Percentiles rank a stretch among this genome's conserved stretches.
Evolutionary conservation across 37 sponge, comb jelly and placozoan species (phyloP).

Genomic region (Aplysina aerophoba): DNA sequence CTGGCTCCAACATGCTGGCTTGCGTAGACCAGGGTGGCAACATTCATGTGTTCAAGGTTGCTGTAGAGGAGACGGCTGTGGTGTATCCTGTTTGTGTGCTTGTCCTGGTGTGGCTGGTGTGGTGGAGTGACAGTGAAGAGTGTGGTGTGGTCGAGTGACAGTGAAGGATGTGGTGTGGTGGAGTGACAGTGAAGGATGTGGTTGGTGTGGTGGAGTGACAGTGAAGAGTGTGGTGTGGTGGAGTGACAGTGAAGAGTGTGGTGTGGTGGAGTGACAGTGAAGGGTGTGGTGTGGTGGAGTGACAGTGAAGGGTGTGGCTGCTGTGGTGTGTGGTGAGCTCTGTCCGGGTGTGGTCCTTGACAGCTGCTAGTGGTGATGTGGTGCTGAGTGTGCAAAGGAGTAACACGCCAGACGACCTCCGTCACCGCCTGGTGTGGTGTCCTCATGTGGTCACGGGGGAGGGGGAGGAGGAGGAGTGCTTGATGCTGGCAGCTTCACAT

Average conservation of each 20-base stretch:
- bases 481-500: slow-evolving; percentile 48
- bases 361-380: not conserved
- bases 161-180: too few relatives aligned
- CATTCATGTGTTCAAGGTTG: slow-evolving; percentile 73
- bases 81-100: slow-evolving; percentile 25
- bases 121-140: too few relatives aligned
- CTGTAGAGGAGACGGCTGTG: slow-evolving; percentile 39
- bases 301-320: too few relatives aligned
- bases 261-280: too few relatives aligned
- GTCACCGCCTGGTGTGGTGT: slow-evolving; percentile 80
- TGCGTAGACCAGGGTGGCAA: slow-evolving; percentile 85
- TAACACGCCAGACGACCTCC: slow-evolving; percentile 18
- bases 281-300: too few relatives aligned
- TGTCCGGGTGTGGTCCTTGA: not conserved
- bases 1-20: slow-evolving; percentile 64
- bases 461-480: slow-evolving; percentile 42
- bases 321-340: too few relatives aligned
- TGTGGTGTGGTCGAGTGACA: too few relatives aligned
- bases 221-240: too few relatives aligned
- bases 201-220: too few relatives aligned
- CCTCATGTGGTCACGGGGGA: slow-evolving; percentile 54
- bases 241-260: too few relatives aligned
- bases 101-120: slow-evolving; percentile 1
- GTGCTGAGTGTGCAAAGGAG: not conserved
- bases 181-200: too few relatives aligned